Base-by-base conservation (phyloP, 2,797 vertebrate species). In the Enteromius anoplus region DNA sequence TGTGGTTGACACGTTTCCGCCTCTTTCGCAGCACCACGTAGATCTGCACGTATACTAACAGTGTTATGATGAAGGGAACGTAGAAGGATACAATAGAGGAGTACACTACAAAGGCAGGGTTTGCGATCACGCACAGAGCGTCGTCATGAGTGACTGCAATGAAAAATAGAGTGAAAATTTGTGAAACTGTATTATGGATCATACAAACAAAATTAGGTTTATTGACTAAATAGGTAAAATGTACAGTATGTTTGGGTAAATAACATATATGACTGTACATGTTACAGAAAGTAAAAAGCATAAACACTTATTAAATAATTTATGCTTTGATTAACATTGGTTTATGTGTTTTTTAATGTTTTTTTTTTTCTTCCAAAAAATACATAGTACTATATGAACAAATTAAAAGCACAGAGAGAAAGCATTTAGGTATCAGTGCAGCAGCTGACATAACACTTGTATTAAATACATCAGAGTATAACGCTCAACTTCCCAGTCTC, bases 11-110 rank as follows among this genome's bases (percentile, higher is more conserved):
- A 0, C 97, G 94, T 94, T 99, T 99, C 82, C 97, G 93, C 79
- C 98, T 95, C 85, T 95, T 97, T 84, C 95, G 95, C 77, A 99
- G 94, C 86, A 99, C 97, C 21, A 98, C 93, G 86, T 99, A 99
- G 90, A 99, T 99, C 95, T 99, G 97, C 89, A 99, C 96, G 64
- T 99, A 99, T 81, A 99, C 98, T 91, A 99, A 95, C 93, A 99
- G 94, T 0, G 98, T 99, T 88, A 99, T 97, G 80, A 99, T 99
- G 94, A 99, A 99, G 92, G 98, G 98, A n/a, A 97, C 97, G 47
- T 99, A 99, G 96, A 99, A 99, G 91, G 98, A 99, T 88, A 99
- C 97, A 3, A 99, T 96, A 86, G 98, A 99, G 51, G 98, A 99
- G 93, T 99, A 99, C 73, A 99, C 97, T 88, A 99, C 98, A 72